Percentiles rank a stretch among this genome's conserved stretches.
Conservation (phyloP, 2,797 vertebrate species). For the Amazona ochrocephala region DNA sequence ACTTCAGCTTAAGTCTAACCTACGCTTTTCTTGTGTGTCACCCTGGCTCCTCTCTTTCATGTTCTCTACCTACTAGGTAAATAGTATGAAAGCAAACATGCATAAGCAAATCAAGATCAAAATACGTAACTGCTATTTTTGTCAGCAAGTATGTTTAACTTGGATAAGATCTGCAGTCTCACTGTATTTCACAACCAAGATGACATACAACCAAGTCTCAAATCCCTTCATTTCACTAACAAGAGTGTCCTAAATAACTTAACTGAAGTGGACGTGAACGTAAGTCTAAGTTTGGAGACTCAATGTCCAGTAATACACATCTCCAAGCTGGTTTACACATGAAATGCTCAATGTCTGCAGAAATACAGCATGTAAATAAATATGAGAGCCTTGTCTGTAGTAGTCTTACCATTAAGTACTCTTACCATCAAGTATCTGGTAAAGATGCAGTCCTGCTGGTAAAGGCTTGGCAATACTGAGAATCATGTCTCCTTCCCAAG, state of each 20-base stretch:
- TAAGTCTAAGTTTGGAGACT: neutral
- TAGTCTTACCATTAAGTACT: slow-evolving; percentile 80
- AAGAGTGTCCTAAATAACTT: neutral
- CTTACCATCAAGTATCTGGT: slow-evolving; percentile 86
- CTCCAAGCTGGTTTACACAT: neutral
- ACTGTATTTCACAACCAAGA: neutral
- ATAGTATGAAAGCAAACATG: neutral
- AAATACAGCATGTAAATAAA: neutral
- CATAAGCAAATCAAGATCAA: neutral
- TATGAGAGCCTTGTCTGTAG: neutral
- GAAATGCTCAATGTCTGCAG: neutral
- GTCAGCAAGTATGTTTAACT: neutral
- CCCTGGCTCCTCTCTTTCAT: neutral
- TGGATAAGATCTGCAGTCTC: neutral
- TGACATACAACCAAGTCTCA: neutral
- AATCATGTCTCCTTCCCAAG: slow-evolving; percentile 82
- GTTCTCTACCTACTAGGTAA: neutral
- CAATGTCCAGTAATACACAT: neutral
- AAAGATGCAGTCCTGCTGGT: slow-evolving; percentile 92
- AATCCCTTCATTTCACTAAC: neutral
- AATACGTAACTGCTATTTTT: neutral
- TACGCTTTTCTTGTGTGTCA: neutral
- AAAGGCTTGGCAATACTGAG: slow-evolving; percentile 87
- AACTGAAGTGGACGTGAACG: neutral
- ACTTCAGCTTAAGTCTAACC: neutral